A percentile compares a stretch with the other conserved stretches of the same genome.
These are phyloP conservation scores for Calosoma granatense DNA, from an alignment of 1,140 invertebrate species.

Conservation along the genomic window DNA sequence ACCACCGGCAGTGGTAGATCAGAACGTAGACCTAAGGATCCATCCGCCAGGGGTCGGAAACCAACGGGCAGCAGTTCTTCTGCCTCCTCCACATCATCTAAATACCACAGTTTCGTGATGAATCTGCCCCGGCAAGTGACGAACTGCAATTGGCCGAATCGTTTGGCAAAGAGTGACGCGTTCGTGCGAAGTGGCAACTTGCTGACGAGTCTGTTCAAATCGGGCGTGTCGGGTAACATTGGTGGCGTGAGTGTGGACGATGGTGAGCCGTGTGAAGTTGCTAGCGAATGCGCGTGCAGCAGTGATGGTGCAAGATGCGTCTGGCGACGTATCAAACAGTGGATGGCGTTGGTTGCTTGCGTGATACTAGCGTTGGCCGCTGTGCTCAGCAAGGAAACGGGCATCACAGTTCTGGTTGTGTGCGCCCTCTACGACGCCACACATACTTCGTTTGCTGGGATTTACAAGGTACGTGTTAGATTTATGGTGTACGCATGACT, in stretches of 20 bases:
- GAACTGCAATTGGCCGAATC: slow-evolving; percentile 27
- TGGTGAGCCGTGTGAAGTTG: neutral
- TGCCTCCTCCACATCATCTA: neutral
- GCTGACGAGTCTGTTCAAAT: neutral
- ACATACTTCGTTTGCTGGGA: slow-evolving; percentile 12
- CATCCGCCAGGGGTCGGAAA: neutral
- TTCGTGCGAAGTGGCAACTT: slow-evolving; percentile 11
- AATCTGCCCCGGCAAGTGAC: slow-evolving; percentile 27
- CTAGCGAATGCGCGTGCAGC: neutral
- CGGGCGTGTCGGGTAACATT: neutral
- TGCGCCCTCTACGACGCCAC: slow-evolving; percentile 68
- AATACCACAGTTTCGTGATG: slow-evolving; percentile 25
- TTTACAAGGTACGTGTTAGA: slow-evolving; percentile 17
- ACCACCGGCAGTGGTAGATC: neutral
- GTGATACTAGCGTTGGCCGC: slow-evolving; percentile 53
- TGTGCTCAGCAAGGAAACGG: slow-evolving; percentile 85
- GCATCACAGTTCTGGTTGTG: slow-evolving; percentile 79
- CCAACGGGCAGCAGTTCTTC: slow-evolving; percentile 12
- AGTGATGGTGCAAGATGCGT: neutral
- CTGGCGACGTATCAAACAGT: slow-evolving; percentile 37
- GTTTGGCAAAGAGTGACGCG: slow-evolving; percentile 10
- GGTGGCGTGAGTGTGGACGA: neutral
- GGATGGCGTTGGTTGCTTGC: slow-evolving; percentile 40
- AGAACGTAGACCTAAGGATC: neutral
- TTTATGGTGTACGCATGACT: neutral